A percentile compares a stretch with the other conserved stretches of the same genome.
Evolutionary conservation across 2,888 invertebrate genomes (phyloP).

Genomic region (Hirtodrosophila confusa): DNA sequence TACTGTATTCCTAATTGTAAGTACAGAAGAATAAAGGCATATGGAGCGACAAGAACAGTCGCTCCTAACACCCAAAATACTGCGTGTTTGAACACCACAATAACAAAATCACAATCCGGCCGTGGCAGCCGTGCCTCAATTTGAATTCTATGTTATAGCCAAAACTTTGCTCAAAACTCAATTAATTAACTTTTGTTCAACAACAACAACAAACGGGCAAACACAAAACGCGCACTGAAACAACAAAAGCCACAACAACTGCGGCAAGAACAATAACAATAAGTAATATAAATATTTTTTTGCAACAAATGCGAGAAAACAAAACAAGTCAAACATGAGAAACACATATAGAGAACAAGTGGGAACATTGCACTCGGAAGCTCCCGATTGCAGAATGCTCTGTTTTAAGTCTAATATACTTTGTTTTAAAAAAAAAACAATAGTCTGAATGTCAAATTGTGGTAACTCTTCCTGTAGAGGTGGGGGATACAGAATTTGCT

Average conservation of each 20-base stretch:
- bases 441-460: too few relatives aligned
- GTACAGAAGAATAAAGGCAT: too few relatives aligned
- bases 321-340: conserved; percentile 45
- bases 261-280: conserved; percentile 50
- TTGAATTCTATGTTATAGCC: conserved; percentile 77
- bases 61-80: too few relatives aligned
- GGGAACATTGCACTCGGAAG: too few relatives aligned
- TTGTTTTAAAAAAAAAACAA: too few relatives aligned
- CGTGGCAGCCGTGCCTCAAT: conserved; percentile 52
- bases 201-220: conserved; percentile 36
- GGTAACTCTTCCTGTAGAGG: too few relatives aligned
- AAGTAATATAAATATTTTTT: conserved; percentile 64
- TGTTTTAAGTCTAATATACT: too few relatives aligned
- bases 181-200: conserved; percentile 79
- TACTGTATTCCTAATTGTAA: too few relatives aligned
- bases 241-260: conserved; percentile 21
- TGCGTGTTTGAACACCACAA: too few relatives aligned
- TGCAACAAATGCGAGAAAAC: conserved; percentile 46
- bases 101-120: conserved; percentile 11
- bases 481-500: too few relatives aligned
- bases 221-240: conserved; percentile 45
- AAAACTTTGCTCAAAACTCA: conserved; percentile 74
- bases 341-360: background rate
- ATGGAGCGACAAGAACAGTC: too few relatives aligned
- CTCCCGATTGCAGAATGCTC: too few relatives aligned